phyloP scores from a whole-genome alignment of 2,888 invertebrate species.

The Drosophila peninsularis region DNA sequence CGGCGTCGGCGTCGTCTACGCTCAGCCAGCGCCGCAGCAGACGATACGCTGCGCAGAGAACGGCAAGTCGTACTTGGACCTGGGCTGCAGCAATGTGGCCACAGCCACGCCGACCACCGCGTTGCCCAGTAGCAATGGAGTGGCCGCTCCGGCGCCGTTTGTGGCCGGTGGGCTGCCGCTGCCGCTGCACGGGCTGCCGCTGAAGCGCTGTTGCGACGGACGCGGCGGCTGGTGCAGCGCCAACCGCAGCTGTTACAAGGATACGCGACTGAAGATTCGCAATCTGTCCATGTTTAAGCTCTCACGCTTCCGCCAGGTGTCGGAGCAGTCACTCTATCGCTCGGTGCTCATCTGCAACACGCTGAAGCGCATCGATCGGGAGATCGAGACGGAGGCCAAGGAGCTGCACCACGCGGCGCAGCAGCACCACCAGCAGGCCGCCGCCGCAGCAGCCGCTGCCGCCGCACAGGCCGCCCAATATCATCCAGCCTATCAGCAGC shows the following conservation, averaged over 20 bases:
- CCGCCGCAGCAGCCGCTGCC: slow-evolving; percentile 67
- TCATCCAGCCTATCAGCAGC: slow-evolving; percentile 75
- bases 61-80: slow-evolving; percentile 94
- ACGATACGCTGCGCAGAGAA: slow-evolving; percentile 95
- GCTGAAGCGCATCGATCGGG: slow-evolving; percentile 93
- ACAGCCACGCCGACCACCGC: slow-evolving; percentile 46
- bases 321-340: slow-evolving; percentile 94
- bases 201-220: slow-evolving; percentile 89
- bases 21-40: slow-evolving; percentile 91
- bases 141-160: slow-evolving; percentile 40
- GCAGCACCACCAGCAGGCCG: slow-evolving; percentile 76
- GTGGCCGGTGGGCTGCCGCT: slow-evolving; percentile 52
- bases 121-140: slow-evolving; percentile 28
- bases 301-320: slow-evolving; percentile 93
- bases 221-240: slow-evolving; percentile 89
- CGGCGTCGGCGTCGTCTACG: slow-evolving; percentile 58
- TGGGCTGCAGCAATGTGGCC: slow-evolving; percentile 88
- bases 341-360: slow-evolving; percentile 98
- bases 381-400: slow-evolving; percentile 91
- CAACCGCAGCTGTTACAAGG: slow-evolving; percentile 91
- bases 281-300: slow-evolving; percentile 96
- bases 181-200: slow-evolving; percentile 77
- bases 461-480: slow-evolving; percentile 76
- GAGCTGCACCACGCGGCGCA: slow-evolving; percentile 84
- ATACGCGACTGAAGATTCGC: slow-evolving; percentile 93